These are phyloP conservation scores for Metopolophium dirhodum DNA, from an alignment of 1,140 invertebrate genomes.

Conservation along the genomic window DNA sequence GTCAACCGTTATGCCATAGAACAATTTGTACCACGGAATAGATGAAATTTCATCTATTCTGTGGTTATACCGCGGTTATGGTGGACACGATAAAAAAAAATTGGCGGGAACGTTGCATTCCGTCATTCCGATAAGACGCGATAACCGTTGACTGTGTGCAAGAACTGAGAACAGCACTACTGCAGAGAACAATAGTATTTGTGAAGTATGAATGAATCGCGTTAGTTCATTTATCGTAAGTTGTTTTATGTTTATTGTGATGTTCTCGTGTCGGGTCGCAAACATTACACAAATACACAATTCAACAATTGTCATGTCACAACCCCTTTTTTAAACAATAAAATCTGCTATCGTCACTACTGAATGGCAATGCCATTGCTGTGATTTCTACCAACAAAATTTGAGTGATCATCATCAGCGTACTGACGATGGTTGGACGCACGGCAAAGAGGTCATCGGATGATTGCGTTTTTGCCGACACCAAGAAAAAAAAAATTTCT, in stretches of 20 bases:
- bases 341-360: neutral
- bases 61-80: neutral
- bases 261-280: too few species aligned
- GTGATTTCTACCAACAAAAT: neutral
- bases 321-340: neutral
- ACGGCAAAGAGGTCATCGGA: constrained; percentile 18
- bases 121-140: neutral
- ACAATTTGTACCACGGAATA: too few species aligned
- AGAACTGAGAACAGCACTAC: too few species aligned
- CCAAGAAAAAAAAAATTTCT: constrained; percentile 28
- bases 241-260: too few species aligned
- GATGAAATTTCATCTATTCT: too few species aligned
- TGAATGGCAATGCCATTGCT: neutral
- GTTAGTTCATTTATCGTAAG: too few species aligned
- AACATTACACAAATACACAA: too few species aligned
- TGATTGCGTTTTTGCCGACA: neutral
- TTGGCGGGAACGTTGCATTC: neutral
- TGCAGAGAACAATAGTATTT: too few species aligned
- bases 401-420: neutral
- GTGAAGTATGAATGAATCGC: too few species aligned
- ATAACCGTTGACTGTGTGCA: neutral
- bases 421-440: neutral
- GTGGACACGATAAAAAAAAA: neutral
- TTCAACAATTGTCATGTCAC: neutral
- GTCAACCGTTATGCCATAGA: too few species aligned